phyloP scores from a whole-genome alignment of 2,888 invertebrate species.

The Spodoptera picta region DNA sequence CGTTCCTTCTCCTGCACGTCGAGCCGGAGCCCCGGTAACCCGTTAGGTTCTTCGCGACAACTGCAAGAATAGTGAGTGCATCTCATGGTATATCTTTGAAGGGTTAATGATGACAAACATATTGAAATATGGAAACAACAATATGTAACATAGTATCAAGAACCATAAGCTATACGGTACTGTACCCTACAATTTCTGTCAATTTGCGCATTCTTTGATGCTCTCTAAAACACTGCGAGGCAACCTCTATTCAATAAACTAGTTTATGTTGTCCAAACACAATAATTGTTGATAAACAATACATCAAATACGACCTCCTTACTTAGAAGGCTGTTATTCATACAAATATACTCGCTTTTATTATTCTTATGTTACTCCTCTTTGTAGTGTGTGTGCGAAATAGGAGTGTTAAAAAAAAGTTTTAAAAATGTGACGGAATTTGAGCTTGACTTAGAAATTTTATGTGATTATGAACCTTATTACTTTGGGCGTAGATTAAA shows the following conservation, averaged over 20 bases:
- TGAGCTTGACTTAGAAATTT: not conserved
- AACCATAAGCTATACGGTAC: not conserved
- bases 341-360: conserved; percentile 46
- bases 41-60: too few species aligned
- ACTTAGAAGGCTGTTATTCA: conserved; percentile 33
- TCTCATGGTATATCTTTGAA: too few species aligned
- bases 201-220: conserved; percentile 34
- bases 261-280: conserved; percentile 50
- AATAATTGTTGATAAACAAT: conserved; percentile 56
- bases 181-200: conserved; percentile 2
- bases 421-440: not conserved
- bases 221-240: conserved; percentile 21
- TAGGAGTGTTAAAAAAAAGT: conserved; percentile 4
- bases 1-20: too few species aligned
- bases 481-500: too few species aligned
- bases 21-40: too few species aligned
- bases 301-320: conserved; percentile 65
- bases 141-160: too few species aligned
- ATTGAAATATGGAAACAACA: not conserved
- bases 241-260: conserved; percentile 53
- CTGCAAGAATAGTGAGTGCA: too few species aligned
- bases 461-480: not conserved
- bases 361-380: conserved; percentile 24
- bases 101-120: too few species aligned
- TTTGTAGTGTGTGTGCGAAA: conserved; percentile 14